Evolutionary conservation across 1,140 invertebrate genomes (phyloP).

Genomic region (Zaprionus lachaisei): DNA sequence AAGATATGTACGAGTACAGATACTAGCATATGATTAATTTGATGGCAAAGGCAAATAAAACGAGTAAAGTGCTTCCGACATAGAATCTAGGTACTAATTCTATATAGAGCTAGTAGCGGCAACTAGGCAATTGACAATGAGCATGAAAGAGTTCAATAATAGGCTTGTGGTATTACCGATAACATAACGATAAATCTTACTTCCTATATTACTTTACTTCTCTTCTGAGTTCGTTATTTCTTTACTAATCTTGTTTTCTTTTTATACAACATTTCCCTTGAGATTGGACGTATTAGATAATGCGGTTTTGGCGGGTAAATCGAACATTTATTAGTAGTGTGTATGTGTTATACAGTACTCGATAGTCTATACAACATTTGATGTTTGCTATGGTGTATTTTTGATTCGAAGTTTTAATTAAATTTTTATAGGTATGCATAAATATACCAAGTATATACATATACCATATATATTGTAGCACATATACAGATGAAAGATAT

Average conservation of each 20-base stretch:
- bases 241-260: slow-evolving; percentile 4
- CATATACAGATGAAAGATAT: slow-evolving; percentile 2
- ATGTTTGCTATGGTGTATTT: slow-evolving; percentile 77
- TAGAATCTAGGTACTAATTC: slow-evolving; percentile 63
- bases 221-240: background rate
- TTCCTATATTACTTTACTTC: background rate
- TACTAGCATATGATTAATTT: slow-evolving; percentile 40
- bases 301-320: slow-evolving; percentile 17
- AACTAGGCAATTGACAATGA: slow-evolving; percentile 34
- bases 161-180: slow-evolving; percentile 13
- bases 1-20: slow-evolving; percentile 7
- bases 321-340: slow-evolving; percentile 51
- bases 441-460: slow-evolving; percentile 26
- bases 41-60: slow-evolving; percentile 77
- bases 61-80: slow-evolving; percentile 77
- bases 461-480: slow-evolving; percentile 18
- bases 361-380: slow-evolving; percentile 53
- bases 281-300: slow-evolving; percentile 33
- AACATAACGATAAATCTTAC: background rate
- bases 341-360: slow-evolving; percentile 58
- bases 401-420: slow-evolving; percentile 72
- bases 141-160: slow-evolving; percentile 40
- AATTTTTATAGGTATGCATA: slow-evolving; percentile 52
- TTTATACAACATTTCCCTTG: slow-evolving; percentile 20
- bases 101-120: slow-evolving; percentile 44